These are phyloP conservation scores for Tachystola acroxantha DNA, from an alignment of 2,888 invertebrate genomes.

Conservation along the genomic window DNA sequence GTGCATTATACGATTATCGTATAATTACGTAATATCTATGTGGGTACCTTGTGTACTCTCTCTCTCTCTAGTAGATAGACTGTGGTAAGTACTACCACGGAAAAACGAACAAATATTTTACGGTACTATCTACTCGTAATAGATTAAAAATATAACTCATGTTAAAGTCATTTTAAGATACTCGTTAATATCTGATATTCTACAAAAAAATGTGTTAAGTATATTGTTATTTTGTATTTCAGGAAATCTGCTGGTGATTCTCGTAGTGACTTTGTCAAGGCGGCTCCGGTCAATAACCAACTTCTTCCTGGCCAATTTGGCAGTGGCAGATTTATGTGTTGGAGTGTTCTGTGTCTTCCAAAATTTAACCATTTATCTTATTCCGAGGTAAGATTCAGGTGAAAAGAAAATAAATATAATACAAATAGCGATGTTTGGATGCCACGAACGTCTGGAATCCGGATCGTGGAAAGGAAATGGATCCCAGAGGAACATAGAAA, in stretches of 20 bases:
- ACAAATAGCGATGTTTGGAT: neutral
- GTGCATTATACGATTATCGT: no score
- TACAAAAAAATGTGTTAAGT: no score
- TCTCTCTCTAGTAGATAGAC: no score
- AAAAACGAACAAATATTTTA: no score
- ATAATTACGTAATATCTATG: no score
- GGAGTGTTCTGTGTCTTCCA: slow-evolving; percentile 95
- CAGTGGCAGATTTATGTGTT: slow-evolving; percentile 94
- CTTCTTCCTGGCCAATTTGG: slow-evolving; percentile 94
- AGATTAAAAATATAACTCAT: no score
- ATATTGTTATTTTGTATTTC: no score
- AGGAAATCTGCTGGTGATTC: slow-evolving; percentile 93
- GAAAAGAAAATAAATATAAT: neutral
- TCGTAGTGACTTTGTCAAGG: slow-evolving; percentile 90
- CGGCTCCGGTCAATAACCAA: slow-evolving; percentile 92
- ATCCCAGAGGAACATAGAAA: neutral
- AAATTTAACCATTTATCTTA: slow-evolving; percentile 89
- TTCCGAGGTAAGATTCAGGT: slow-evolving; percentile 79
- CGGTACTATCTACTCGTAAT: no score
- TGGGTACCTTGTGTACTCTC: no score
- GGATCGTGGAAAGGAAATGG: neutral
- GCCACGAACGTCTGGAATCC: neutral
- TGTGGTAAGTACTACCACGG: no score
- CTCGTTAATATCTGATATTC: no score
- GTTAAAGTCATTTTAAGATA: no score